These are phyloP conservation scores for Limnephilus marmoratus DNA, from an alignment of 2,888 invertebrate species.

Conservation along the genomic window DNA sequence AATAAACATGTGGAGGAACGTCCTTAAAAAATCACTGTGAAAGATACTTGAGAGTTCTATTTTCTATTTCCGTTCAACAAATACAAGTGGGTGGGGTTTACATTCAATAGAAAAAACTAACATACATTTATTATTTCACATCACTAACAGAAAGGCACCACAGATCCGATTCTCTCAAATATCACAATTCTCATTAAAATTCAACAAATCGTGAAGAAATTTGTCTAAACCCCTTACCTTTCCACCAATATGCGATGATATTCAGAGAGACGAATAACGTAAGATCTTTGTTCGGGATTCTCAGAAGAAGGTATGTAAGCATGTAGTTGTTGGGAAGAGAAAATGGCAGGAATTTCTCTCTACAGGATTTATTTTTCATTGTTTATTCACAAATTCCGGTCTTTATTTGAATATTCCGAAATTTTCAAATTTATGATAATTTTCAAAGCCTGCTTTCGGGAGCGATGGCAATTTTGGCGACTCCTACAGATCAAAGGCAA, in stretches of 20 bases:
- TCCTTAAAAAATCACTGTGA: too few species aligned
- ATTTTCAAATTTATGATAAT: conserved; percentile 11
- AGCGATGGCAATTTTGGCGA: background rate
- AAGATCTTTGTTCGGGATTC: conserved; percentile 1
- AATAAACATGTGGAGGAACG: too few species aligned
- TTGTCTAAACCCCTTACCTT: background rate
- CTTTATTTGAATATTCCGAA: background rate
- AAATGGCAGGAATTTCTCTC: background rate
- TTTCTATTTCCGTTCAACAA: too few species aligned
- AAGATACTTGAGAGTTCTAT: too few species aligned
- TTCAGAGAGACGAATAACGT: background rate
- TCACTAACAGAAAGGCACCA: background rate
- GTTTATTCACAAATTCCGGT: conserved; percentile 16
- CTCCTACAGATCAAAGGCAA: conserved; percentile 12
- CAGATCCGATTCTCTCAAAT: background rate
- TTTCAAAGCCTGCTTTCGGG: background rate
- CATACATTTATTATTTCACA: background rate
- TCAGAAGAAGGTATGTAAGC: background rate
- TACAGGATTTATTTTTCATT: conserved; percentile 26
- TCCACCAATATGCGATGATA: background rate
- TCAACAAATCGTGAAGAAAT: background rate
- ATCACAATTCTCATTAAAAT: background rate
- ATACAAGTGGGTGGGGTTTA: too few species aligned
- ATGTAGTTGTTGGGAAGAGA: background rate
- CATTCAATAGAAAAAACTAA: too few species aligned